Base-by-base conservation (phyloP, 2,113 vertebrate genomes). In the Cranoglanis bouderius region DNA sequence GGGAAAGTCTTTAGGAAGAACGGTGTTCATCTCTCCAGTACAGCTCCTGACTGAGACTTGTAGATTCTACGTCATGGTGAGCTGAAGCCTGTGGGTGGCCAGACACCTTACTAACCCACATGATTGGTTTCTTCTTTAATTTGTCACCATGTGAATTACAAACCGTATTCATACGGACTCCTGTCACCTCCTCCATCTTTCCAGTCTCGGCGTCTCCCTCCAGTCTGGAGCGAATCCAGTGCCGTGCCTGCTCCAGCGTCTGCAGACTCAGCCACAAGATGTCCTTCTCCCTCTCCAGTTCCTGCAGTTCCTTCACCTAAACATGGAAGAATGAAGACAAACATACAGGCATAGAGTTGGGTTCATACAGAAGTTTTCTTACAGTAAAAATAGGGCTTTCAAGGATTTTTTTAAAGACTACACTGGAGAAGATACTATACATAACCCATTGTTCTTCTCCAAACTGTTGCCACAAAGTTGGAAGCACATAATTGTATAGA, bases 251-350 rank as follows among this genome's bases (percentile, higher is more conserved):
- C 46, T 88, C 87, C 46, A 86, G 53, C 32, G 46, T n/a, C 29
- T 86, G 87, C 35, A 90, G 40, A 12, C 78, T 87, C 78, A 84
- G 16, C 84, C 84, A 86, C 65, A 86, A 57, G 18, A 53, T 29
- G 38, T 90, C 90, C 46, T 82, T 90, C 74, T 90, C 57, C 57
- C 78, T 85, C 35, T 90, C 90, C 32, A 90, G 74, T 9, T 90
- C 55, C 70, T 67, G 85, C 84, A 84, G 84, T 57, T 88, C 78
- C 70, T 90, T 88, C 35, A 90, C 87, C 90, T 90, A 70, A 43
- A 75, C 24, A 13, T 26, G 38, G 43, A 46, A 75, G 72, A 74
- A 40, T 24, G 40, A 75, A 75, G 14, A 75, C 35, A 38, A 14
- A 72, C 18, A n/a, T n/a, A 65, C 65, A 70, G 13, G 14, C 6